These are phyloP conservation scores for Empidonax traillii DNA, from an alignment of 2,113 vertebrate species.

Conservation along the genomic window DNA sequence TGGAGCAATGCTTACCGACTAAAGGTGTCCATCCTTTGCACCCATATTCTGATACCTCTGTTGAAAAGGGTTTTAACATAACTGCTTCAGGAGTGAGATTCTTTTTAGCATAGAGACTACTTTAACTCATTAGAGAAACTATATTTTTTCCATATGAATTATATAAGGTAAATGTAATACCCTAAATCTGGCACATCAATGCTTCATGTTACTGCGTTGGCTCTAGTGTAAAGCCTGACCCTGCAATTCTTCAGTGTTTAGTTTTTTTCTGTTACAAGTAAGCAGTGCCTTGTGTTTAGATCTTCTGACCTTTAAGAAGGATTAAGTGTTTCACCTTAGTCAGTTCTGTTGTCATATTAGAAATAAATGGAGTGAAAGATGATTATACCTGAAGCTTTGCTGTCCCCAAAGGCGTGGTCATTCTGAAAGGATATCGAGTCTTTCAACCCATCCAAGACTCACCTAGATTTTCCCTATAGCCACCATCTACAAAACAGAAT, in stretches of 20 bases:
- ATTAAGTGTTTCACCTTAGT: neutral
- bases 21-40: neutral
- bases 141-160: neutral
- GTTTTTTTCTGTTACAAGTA: neutral
- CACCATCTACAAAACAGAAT: neutral
- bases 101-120: neutral
- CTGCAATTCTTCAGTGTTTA: neutral
- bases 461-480: neutral
- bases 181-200: neutral
- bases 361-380: neutral
- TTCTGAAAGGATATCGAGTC: neutral
- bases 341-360: neutral
- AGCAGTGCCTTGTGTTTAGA: neutral
- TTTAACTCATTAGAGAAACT: neutral
- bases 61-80: neutral
- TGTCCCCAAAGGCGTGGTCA: neutral
- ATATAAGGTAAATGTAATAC: neutral
- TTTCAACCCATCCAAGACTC: neutral
- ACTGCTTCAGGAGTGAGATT: neutral
- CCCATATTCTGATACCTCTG: neutral
- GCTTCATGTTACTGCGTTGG: neutral
- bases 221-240: neutral
- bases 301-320: neutral
- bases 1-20: rapidly evolving
- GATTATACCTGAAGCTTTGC: neutral